Percentiles rank a stretch among this genome's conserved stretches.
Evolutionary conservation across 1,140 invertebrate genomes (phyloP).

Genomic region (Dreissena polymorpha): DNA sequence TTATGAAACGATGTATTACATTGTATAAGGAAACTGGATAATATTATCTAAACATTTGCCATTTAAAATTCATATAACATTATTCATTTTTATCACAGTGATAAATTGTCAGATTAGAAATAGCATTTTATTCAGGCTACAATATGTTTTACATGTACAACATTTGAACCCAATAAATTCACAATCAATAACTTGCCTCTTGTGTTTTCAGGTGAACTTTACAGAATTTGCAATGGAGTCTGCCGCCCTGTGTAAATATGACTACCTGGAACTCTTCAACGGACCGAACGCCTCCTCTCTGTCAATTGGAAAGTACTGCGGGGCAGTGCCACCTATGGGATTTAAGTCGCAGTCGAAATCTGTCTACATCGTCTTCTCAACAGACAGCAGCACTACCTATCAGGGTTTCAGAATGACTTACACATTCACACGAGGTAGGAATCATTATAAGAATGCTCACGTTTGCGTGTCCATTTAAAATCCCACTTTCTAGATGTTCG

Average conservation of each 20-base stretch:
- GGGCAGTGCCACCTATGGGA: slow-evolving; percentile 84
- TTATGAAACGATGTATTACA: too few species aligned
- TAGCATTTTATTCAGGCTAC: too few species aligned
- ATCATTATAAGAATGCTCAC: too few species aligned
- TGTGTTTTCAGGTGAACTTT: slow-evolving; percentile 86
- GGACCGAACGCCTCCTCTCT: slow-evolving; percentile 84
- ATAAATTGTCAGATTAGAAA: background rate
- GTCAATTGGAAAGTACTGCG: slow-evolving; percentile 87
- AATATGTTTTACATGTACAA: too few species aligned
- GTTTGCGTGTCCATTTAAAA: too few species aligned
- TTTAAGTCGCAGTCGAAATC: slow-evolving; percentile 94
- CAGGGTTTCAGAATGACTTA: slow-evolving; percentile 79
- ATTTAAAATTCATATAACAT: too few species aligned
- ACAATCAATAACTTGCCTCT: too few species aligned
- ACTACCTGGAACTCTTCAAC: slow-evolving; percentile 93
- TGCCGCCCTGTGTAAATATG: slow-evolving; percentile 95
- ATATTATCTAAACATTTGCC: too few species aligned
- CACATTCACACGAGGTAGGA: slow-evolving; percentile 50
- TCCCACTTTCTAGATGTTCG: too few species aligned
- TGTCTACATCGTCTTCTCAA: slow-evolving; percentile 91
- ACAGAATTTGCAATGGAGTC: slow-evolving; percentile 97
- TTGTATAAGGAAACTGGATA: too few species aligned
- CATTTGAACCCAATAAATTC: too few species aligned
- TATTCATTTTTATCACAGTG: too few species aligned
- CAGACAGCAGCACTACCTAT: slow-evolving; percentile 90